Evolutionary conservation across 2,888 invertebrate species (phyloP), one percentile per base, ranked within the genome.

Genomic region (Agrotis segetum): DNA sequence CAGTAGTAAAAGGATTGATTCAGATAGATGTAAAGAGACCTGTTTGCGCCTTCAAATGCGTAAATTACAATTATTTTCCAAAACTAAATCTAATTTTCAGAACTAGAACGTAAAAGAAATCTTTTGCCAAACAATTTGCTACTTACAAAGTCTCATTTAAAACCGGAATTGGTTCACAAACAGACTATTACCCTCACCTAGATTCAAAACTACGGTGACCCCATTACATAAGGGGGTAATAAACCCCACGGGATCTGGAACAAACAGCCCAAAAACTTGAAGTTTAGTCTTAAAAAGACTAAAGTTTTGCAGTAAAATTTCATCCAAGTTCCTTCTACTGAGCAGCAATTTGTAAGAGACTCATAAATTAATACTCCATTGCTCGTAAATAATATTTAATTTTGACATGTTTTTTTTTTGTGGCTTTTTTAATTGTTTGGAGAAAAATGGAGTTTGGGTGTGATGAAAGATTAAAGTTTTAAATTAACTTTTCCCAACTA

Each of bases 271-370:
- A 47, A 34, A 34, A 84, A 89, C 85, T 84, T 67, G 67, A 61
- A 58, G 73, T 77, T 84, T 79, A 82, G 82, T 82, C 82, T 85
- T 81, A 85, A 82, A 85, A 85, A 84, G 64, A 69, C 55, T 77
- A 58, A 90, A 90, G 84, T 91, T 91, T 74, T 34, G 83, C 87
- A 82, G 88, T 91, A 85, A 90, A 91, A 89, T 88, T 89, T 88
- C 88, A 91, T 89, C 86, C 83, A 21, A 66, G 67, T 71, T 83
- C 86, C 87, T 84, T 17, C 82, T 84, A 89, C 87, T 87, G 86
- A 74, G 71, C 67, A 81, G 85, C 83, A 88, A 88, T 90, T 90
- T 90, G 80, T 72, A 75, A 72, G 66, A 72, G 65, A 70, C 76
- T 83, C 88, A 88, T 90, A 92, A 92, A 92, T n/a, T n/a, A n/a